These are phyloP conservation scores for Tiaroga cobitis DNA, from an alignment of 2,797 vertebrate species.

Conservation along the genomic window DNA sequence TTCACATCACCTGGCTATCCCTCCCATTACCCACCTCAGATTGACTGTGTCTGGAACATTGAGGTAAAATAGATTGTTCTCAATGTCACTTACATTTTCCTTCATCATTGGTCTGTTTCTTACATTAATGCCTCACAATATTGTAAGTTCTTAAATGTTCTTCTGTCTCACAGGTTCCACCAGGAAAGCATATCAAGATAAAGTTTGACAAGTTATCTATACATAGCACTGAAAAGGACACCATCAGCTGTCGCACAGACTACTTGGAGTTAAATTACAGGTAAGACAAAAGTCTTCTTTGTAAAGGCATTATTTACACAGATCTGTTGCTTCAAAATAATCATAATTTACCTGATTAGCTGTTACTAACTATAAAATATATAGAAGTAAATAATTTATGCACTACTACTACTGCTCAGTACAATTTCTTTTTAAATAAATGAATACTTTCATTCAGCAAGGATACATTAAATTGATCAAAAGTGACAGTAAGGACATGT, in stretches of 20 bases:
- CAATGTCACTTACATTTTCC: background rate
- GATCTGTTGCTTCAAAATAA: background rate
- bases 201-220: slow-evolving; percentile 85
- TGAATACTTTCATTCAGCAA: background rate
- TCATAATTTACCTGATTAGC: background rate
- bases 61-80: slow-evolving; percentile 74
- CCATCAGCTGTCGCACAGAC: slow-evolving; percentile 78
- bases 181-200: slow-evolving; percentile 80
- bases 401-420: background rate
- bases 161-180: slow-evolving; percentile 76
- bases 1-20: slow-evolving; percentile 89
- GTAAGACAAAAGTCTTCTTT: slow-evolving; percentile 70
- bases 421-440: background rate
- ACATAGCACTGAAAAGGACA: slow-evolving; percentile 66
- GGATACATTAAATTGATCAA: background rate
- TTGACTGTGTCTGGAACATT: slow-evolving; percentile 84
- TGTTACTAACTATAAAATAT: background rate
- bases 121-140: background rate
- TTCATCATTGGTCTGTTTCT: background rate
- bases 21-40: slow-evolving; percentile 84
- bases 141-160: background rate
- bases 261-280: slow-evolving; percentile 83
- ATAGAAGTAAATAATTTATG: background rate
- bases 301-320: background rate
- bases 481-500: background rate